Conservation (phyloP, 1,140 invertebrate species). For the Daktulosphaira vitifoliae region DNA sequence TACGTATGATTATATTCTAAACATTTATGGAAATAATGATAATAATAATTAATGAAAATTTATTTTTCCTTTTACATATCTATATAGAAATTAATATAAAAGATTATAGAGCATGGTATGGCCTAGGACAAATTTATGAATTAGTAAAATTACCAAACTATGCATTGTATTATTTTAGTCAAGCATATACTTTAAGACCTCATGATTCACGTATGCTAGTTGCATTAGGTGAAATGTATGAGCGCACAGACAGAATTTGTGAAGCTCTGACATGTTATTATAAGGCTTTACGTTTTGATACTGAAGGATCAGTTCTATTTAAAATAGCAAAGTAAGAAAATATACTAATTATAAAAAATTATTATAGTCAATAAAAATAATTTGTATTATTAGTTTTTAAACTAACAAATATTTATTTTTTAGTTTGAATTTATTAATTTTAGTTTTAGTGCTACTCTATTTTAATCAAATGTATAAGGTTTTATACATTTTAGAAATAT, state of each 20-base stretch:
- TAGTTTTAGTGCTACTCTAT: no score
- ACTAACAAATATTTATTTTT: no score
- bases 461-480: no score
- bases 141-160: constrained; percentile 52
- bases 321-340: constrained; percentile 20
- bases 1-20: constrained; percentile 54
- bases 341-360: no score
- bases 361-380: no score
- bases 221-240: constrained; percentile 91
- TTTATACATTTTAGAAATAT: no score
- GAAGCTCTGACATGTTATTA: constrained; percentile 88
- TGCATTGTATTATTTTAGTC: constrained; percentile 83
- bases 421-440: no score
- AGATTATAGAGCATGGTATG: constrained; percentile 97
- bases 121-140: constrained; percentile 95
- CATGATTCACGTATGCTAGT: constrained; percentile 95
- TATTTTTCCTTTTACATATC: neutral
- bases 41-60: constrained; percentile 2
- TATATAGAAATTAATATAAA: constrained; percentile 80
- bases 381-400: no score
- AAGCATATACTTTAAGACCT: constrained; percentile 87
- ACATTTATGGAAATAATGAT: neutral
- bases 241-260: constrained; percentile 82
- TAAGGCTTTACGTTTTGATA: constrained; percentile 15
- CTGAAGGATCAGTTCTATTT: neutral